Base-by-base conservation (phyloP, 2,113 vertebrate species). In the Pelodiscus sinensis region DNA sequence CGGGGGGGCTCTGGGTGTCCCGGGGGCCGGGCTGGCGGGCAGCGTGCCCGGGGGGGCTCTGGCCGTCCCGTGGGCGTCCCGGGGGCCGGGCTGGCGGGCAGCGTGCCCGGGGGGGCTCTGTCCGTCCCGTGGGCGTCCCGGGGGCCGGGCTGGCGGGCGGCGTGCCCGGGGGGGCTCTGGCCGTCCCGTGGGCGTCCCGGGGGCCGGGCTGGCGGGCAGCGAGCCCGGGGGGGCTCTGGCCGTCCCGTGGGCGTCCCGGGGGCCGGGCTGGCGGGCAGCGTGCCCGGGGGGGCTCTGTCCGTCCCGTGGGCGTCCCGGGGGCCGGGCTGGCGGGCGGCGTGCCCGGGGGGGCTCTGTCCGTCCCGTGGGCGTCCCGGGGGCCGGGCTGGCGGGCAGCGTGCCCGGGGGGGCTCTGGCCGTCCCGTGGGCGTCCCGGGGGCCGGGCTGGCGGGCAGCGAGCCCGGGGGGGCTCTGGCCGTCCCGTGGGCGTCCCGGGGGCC, bases 221-320 rank as follows among this genome's bases (percentile, higher is more conserved):
- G 35, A 44, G 35, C 68, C 38, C 57, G 2, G 2, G n/a, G 81
- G 81, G 62, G 78, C 57, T 91, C 18, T 8, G 4, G 80, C 9
- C 19, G 29, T 29, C 54, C 54, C 6, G 54, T 16, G 54, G 57
- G 56, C 22, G 9, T 22, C 24, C 57, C 22, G 10, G 10, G 57
- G 3, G 1, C 24, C 10, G 3, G 21, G 57, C 57, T 58, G 57
- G 9, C 0, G 9, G 22, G 22, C 57, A 58, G 57, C 4, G 9
- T 58, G 24, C 24, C 58, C 9, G 58, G 58, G 24, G 57, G 58
- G 58, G 25, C 25, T 58, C 22, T 0, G 57, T n/a, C n/a, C n/a
- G n/a, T n/a, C n/a, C 22, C 57, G 56, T 8, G 56, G 57, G 58
- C 9, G 24, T 57, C 24, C 57, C 9, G 10, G 57, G 24, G 9